Evolutionary conservation across 2,888 invertebrate genomes (phyloP), one percentile per base, ranked within the genome.

Genomic region (Ochropleura leucogaster): DNA sequence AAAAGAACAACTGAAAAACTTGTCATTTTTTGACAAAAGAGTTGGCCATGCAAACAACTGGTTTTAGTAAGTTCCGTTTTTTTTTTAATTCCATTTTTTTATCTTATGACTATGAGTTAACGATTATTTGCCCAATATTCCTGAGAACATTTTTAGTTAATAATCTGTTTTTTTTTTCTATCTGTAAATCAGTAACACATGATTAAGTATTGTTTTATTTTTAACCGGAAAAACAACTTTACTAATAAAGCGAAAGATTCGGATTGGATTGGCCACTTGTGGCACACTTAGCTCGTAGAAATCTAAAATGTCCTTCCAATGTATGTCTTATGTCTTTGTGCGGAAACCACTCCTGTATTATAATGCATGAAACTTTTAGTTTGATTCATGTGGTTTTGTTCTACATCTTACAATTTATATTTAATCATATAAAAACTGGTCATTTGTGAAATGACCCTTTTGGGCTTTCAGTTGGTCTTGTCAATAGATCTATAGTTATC

Each of bases 231-330:
- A 9, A 10, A 2, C 20, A n/a, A 9, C n/a, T 44, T 60, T 10
- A 9, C 9, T 8, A 30, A 7, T 40, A 30, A 6, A 46, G 0
- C 40, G 3, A 0, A 8, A 46, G 9, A 9, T 0, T 47, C 4
- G 4, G 12, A 53, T n/a, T n/a, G n/a, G 46, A 68, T 20, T 55
- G 20, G 49, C 53, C 68, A 75, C 62, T 78, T 78, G 76, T 79
- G 55, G 72, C 76, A 62, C 47, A 71, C 3, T 6, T 12, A 47
- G 5, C 16, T 55, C 46, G 20, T 7, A 55, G 18, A 60, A 62
- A 16, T n/a, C 2, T 7, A 47, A 12, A 59, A 51, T 30, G 18
- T 5, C 42, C 42, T 47, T 53, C 12, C 1, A 42, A 30, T 40
- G 12, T 49, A 14, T 51, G 42, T 40, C 14, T 4, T 18, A 30